Evolutionary conservation across 2,888 invertebrate species (phyloP), one percentile per base, ranked within the genome.

Genomic region (Lydus trimaculatus): DNA sequence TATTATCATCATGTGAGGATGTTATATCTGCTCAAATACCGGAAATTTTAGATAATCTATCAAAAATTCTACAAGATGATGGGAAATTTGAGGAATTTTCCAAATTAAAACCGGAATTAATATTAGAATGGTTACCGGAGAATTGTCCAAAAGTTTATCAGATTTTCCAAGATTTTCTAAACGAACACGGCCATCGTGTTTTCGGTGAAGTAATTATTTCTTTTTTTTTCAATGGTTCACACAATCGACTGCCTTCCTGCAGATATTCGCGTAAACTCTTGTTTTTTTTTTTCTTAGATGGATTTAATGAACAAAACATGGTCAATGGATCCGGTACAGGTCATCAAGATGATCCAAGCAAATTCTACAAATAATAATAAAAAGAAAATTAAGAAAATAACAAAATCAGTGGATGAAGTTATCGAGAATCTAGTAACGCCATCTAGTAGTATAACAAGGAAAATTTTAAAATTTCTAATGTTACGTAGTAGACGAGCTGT

Each of bases 1-100:
- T 95, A 25, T 85, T 94, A 43, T 90, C 92, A 13, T 90, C 91
- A 0, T 92, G 92, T 75, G 84, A 84, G 0, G 89, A 91, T 71
- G 91, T 93, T 0, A 86, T 93, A 63, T 94, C 94, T 20, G 94
- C 92, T 0, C 93, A 94, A 80, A 90, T 95, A 75, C 91, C 80
- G 63, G 76, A 77, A 25, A 74, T 75, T 63, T 71, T 85, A 20
- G 80, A 84, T 73, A 70, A 76, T 61, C 82, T 85, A 13, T 79
- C 82, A 0, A 70, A 65, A 28, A 72, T 72, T 39, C n/a, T 72
- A 9, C 28, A 33, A 20, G 84, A 69, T 65, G 63, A 66, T 56
- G 33, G 63, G 2, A 52, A 65, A 59, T 82, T 79, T 0, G 85
- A 87, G 15, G 86, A 88, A 70, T 91, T 91, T 80, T 79, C 84